Evolutionary conservation across 2,797 vertebrate genomes (phyloP), one percentile per base, ranked within the genome.

Genomic region (Megaceryle alcyon): DNA sequence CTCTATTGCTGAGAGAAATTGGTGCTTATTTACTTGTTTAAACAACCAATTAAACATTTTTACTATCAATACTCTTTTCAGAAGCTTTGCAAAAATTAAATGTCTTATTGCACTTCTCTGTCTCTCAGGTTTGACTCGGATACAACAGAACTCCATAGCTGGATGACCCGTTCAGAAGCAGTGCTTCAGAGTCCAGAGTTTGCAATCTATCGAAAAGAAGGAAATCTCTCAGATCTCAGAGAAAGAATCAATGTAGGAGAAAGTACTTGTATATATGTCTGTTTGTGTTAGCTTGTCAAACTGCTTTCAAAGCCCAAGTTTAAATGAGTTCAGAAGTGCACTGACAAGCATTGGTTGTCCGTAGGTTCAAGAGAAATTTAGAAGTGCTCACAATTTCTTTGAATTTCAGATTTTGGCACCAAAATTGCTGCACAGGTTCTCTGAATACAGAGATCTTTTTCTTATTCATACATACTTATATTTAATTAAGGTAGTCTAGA

Each of bases 141-240:
- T 94, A 99, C 99, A 95, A 99, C 99, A 20, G 99, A 99, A 98
- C 98, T 99, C 72, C 99, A 99, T 96, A 99, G 99, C 97, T 99
- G 99, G 98, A 99, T 99, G 98, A 99, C 99, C 33, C 99, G 99
- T 11, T 99, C 99, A 6, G 99, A 99, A 98, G 99, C 99, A 49
- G 98, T 99, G 96, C 98, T 99, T 31, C 99, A 99, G 97, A 99
- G 98, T 95, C 98, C 99, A 0, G 99, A 99, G 95, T 99, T 99
- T 92, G 98, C 99, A 5, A 59, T 99, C 86, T 99, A 98, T 23
- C 98, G 99, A 29, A 99, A 99, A 77, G 99, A 99, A 78, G 99
- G 99, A 85, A 98, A 98, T 94, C 96, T 99, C 83, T 98, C 99
- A 89, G 99, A 99, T 48, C 98, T 99, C 91, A 98, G 98, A 92